A percentile compares a stretch with the other conserved stretches of the same genome.
These are phyloP conservation scores for Drosophila ficusphila DNA, from an alignment of 1,140 invertebrate species.

Conservation along the genomic window DNA sequence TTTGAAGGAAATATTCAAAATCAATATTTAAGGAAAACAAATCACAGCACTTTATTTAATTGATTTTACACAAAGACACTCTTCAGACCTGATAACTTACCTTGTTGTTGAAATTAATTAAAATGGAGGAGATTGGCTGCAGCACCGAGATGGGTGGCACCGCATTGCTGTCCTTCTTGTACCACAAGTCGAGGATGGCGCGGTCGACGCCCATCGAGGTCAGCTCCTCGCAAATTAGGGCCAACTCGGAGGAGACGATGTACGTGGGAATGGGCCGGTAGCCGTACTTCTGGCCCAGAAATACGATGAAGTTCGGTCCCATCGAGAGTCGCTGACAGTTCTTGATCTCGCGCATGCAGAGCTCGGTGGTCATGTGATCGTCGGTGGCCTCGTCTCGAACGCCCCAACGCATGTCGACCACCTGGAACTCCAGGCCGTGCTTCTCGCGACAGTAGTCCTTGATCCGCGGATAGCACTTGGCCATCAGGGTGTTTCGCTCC, in stretches of 20 bases:
- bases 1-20: no score
- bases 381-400: conserved; percentile 97
- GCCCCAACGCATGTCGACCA: conserved; percentile 99
- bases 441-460: conserved; percentile 99
- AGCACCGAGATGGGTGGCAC: conserved; percentile 96
- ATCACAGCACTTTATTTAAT: no score
- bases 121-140: conserved; percentile 98
- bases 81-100: conserved; percentile 86
- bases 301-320: conserved; percentile 99
- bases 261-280: conserved; percentile 98
- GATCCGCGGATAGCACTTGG: conserved; percentile 97
- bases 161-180: conserved; percentile 97
- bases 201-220: conserved; percentile 91
- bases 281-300: conserved; percentile 99
- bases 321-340: conserved; percentile 98
- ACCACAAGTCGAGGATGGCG: conserved; percentile 96
- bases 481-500: conserved; percentile 99
- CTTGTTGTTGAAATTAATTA: conserved; percentile 99
- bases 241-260: conserved; percentile 95
- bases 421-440: conserved; percentile 99
- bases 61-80: no score
- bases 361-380: conserved; percentile 99
- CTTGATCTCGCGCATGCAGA: conserved; percentile 99
- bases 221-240: conserved; percentile 88
- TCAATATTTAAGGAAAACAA: no score